These are phyloP conservation scores for Spheniscus mendiculus DNA, from an alignment of 2,113 vertebrate genomes.

Conservation along the genomic window DNA sequence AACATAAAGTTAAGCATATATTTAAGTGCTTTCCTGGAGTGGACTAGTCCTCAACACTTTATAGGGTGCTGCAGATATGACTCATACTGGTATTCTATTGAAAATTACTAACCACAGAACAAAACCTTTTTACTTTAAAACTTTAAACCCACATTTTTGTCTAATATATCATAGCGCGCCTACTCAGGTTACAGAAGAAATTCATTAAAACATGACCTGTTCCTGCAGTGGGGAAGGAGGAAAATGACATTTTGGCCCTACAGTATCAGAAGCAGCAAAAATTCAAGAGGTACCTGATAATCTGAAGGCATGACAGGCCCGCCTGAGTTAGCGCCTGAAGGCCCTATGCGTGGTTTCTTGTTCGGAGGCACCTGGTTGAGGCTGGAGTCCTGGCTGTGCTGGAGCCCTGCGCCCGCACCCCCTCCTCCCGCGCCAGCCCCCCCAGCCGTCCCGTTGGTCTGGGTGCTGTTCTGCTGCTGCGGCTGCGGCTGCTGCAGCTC, in stretches of 20 bases:
- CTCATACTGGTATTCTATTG: neutral
- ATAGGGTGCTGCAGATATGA: neutral
- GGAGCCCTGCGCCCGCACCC: slow-evolving; percentile 74
- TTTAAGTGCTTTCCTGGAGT: neutral
- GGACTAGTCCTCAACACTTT: neutral
- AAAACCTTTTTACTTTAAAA: neutral
- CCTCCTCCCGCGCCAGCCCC: slow-evolving; percentile 53
- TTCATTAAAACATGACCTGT: neutral
- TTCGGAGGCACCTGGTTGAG: slow-evolving; percentile 92
- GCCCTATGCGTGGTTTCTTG: slow-evolving; percentile 94
- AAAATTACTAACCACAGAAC: neutral
- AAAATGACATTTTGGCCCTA: rapidly evolving
- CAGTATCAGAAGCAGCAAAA: neutral
- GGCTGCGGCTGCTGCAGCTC: slow-evolving; percentile 73
- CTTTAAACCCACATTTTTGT: neutral
- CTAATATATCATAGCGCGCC: neutral
- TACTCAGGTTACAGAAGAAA: neutral
- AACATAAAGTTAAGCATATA: neutral
- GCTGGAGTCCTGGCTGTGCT: slow-evolving; percentile 85
- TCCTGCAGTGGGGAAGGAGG: neutral
- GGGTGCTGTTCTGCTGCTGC: slow-evolving; percentile 88
- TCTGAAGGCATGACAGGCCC: slow-evolving; percentile 90
- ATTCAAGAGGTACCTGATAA: slow-evolving; percentile 86
- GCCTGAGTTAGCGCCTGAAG: slow-evolving; percentile 88
- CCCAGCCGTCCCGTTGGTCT: slow-evolving; percentile 88